Conservation (phyloP, 2,888 invertebrate species). For the Dromius quadrimaculatus region DNA sequence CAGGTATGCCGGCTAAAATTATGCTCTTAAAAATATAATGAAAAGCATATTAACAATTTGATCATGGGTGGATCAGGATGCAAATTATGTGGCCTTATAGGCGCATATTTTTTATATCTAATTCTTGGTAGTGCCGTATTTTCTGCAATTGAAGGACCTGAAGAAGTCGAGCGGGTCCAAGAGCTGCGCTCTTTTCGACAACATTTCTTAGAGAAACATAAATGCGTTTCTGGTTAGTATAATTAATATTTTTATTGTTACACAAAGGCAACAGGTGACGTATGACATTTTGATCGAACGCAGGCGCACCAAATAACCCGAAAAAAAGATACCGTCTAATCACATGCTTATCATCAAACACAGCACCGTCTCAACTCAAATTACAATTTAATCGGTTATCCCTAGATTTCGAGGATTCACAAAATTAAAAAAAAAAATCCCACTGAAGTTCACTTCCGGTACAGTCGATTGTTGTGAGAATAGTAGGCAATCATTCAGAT, state of each 20-base stretch:
- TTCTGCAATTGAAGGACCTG: slow-evolving; percentile 82
- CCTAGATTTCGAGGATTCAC: no score
- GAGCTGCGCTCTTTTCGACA: slow-evolving; percentile 70
- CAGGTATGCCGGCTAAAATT: slow-evolving; percentile 18
- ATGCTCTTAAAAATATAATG: no score
- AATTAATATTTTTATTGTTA: slow-evolving; percentile 23
- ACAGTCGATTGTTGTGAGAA: no score
- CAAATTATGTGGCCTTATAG: slow-evolving; percentile 65
- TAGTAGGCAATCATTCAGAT: no score
- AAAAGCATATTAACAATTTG: no score
- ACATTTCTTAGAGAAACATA: slow-evolving; percentile 73
- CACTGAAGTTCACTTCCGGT: not conserved
- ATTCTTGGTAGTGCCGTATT: slow-evolving; percentile 83
- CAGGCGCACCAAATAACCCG: slow-evolving; percentile 35
- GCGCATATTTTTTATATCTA: slow-evolving; percentile 72
- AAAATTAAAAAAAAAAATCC: not conserved
- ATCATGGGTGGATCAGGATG: slow-evolving; percentile 4
- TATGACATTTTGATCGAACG: slow-evolving; percentile 35
- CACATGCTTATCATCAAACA: slow-evolving; percentile 10
- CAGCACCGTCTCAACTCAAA: no score
- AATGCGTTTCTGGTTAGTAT: slow-evolving; percentile 76
- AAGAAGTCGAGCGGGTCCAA: slow-evolving; percentile 72
- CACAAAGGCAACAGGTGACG: slow-evolving; percentile 49
- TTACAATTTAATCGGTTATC: no score
- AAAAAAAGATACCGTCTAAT: slow-evolving; percentile 9